A percentile compares a stretch with the other conserved stretches of the same genome.
Evolutionary conservation across 2,113 vertebrate genomes (phyloP).

Genomic region (Pelmatolapia mariae): DNA sequence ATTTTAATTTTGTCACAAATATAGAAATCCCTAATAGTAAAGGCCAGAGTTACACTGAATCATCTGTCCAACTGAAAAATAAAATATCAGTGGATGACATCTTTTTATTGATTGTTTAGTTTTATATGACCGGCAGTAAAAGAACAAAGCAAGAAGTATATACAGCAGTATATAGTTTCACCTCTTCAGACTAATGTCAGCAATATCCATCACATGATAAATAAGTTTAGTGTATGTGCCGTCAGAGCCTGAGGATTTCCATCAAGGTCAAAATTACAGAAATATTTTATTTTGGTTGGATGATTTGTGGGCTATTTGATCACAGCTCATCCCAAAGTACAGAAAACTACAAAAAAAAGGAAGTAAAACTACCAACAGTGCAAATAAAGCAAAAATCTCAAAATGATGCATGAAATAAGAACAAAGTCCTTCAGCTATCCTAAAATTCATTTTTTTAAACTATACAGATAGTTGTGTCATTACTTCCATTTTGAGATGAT

Average conservation of each 20-base stretch:
- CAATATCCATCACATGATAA: not conserved
- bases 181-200: not conserved
- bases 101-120: not conserved
- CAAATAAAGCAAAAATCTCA: not conserved
- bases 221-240: not conserved
- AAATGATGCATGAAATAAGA: not conserved
- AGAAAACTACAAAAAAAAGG: not conserved
- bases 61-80: not conserved
- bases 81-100: accelerated
- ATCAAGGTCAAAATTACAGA: not conserved
- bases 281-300: not conserved
- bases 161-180: accelerated
- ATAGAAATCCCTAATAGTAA: not conserved
- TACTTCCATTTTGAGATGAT: not conserved
- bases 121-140: not conserved
- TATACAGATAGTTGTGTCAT: not conserved
- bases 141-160: accelerated
- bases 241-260: not conserved
- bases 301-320: accelerated
- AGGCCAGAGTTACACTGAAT: not conserved
- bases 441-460: accelerated
- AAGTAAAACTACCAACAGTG: not conserved
- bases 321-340: not conserved
- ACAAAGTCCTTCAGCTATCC: not conserved
- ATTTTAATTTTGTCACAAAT: not conserved